Conservation (phyloP, 2,797 vertebrate genomes). For the Lepilemur septentrionalis region DNA sequence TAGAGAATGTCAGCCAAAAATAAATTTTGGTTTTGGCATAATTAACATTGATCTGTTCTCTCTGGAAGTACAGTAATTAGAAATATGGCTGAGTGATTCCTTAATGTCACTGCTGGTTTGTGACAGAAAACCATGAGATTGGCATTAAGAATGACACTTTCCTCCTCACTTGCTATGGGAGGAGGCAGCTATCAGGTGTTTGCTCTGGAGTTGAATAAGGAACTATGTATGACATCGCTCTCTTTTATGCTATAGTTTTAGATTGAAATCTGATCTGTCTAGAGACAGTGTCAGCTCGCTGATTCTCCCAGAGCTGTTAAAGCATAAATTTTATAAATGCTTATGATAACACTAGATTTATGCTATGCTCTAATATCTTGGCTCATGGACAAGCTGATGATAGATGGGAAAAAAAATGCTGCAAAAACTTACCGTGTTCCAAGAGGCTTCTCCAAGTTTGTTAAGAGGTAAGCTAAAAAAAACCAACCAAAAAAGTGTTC, state of each 20-base stretch:
- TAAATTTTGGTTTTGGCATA: slow-evolving; percentile 27
- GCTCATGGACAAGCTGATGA: background rate
- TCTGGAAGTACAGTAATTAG: background rate
- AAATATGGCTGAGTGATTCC: background rate
- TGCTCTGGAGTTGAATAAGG: background rate
- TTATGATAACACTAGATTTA: background rate
- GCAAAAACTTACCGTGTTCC: background rate
- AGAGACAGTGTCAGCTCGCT: background rate
- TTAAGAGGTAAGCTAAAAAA: background rate
- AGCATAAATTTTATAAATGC: background rate
- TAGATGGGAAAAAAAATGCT: background rate
- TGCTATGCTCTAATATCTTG: background rate
- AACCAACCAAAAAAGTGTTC: background rate
- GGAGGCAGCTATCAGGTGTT: background rate
- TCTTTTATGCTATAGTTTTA: background rate
- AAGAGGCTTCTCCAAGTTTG: background rate
- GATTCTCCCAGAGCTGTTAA: slow-evolving; percentile 7
- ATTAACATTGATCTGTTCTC: slow-evolving; percentile 17
- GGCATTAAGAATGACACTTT: background rate
- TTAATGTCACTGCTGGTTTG: background rate
- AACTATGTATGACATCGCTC: background rate
- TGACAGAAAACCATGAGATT: background rate
- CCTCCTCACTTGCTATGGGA: background rate
- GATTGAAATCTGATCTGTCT: background rate
- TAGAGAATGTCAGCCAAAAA: background rate